phyloP scores from a whole-genome alignment of 2,113 vertebrate genomes.

The Coptodon bakossiorum region DNA sequence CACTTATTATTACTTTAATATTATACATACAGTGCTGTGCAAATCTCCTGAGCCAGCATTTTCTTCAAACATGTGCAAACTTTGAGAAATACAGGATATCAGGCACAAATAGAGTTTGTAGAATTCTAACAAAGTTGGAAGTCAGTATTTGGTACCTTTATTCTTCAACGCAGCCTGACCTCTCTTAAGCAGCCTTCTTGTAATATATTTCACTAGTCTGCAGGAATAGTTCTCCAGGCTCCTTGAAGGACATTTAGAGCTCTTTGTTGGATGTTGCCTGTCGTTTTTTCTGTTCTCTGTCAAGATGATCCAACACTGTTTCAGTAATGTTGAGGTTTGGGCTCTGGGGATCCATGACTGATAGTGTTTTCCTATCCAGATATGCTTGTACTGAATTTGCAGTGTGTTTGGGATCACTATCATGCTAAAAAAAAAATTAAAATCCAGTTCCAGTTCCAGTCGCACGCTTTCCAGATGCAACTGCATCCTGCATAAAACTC shows the following conservation, averaged over 20 bases:
- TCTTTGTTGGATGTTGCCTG: not conserved
- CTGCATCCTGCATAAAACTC: not conserved
- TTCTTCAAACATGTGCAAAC: not conserved
- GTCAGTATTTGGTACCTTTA: not conserved
- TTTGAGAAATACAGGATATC: not conserved
- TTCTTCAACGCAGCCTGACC: not conserved
- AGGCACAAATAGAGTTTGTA: not conserved
- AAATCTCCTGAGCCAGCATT: not conserved
- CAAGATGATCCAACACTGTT: not conserved
- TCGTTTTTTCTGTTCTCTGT: not conserved
- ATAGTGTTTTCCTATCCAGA: not conserved
- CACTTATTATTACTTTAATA: not conserved
- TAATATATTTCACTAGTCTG: not conserved
- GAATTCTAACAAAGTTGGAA: not conserved
- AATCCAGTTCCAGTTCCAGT: not conserved
- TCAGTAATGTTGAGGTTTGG: not conserved
- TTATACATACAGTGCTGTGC: not conserved
- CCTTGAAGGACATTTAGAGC: not conserved
- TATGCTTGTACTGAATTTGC: not conserved
- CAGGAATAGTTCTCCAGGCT: not conserved
- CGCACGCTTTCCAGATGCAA: not conserved
- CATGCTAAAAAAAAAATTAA: not conserved
- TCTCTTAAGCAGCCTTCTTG: not conserved
- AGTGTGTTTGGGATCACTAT: not conserved
- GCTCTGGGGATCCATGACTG: not conserved